phyloP scores from a whole-genome alignment of 2,888 invertebrate genomes.

The Toxonevra muliebris region DNA sequence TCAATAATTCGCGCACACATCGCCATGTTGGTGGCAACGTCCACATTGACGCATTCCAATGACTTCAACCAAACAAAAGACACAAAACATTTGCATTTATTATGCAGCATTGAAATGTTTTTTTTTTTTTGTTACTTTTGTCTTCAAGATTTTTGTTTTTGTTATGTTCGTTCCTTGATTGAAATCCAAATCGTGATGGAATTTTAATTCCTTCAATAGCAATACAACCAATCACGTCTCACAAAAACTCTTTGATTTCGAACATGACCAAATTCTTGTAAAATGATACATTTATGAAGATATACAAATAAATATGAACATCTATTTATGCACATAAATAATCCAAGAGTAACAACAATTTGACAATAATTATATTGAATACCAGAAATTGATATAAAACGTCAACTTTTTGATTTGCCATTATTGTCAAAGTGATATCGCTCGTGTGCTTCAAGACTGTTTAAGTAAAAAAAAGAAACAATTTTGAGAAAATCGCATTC shows the following conservation, averaged over 20 bases:
- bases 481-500: too few species aligned
- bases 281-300: conserved; percentile 10
- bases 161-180: not conserved
- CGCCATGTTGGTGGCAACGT: not conserved
- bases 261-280: conserved; percentile 17
- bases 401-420: too few species aligned
- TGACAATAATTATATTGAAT: not conserved
- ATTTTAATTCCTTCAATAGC: conserved; percentile 15
- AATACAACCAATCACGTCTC: conserved; percentile 8
- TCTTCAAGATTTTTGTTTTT: not conserved
- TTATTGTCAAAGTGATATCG: too few species aligned
- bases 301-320: not conserved
- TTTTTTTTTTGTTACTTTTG: not conserved
- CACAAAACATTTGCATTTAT: too few species aligned
- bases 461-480: not conserved
- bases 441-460: not conserved
- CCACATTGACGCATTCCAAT: too few species aligned
- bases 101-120: not conserved
- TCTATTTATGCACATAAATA: too few species aligned
- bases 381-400: too few species aligned
- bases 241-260: conserved; percentile 14
- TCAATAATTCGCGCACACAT: conserved; percentile 1
- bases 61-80: too few species aligned
- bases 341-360: not conserved
- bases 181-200: conserved; percentile 21